Base-by-base conservation (phyloP, 2,888 invertebrate genomes). In the Venusia cambrica region DNA sequence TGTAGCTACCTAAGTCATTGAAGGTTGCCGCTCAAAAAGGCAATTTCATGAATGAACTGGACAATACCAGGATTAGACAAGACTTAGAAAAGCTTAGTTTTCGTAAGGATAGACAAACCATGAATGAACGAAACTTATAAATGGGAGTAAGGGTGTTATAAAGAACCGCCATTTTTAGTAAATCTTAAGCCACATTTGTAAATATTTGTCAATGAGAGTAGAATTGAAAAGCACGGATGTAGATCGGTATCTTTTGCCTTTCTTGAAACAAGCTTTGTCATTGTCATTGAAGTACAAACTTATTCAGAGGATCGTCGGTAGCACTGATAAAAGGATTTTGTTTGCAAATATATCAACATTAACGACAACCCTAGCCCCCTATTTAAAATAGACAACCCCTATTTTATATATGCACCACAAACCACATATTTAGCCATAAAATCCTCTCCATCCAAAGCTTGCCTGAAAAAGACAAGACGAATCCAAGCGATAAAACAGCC, bases 121-220 rank as follows among this genome's bases (percentile, higher is more conserved):
- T 20, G 20, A 17, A 6, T n/a, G 17, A 20, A 29, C 7, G 17
- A 61, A 60, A 25, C 31, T 47, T 44, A 52, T 56, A 48, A 53
- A 56, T 59, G 54, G 51, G 54, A 35, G 44, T 39, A 32, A 32
- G 50, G 48, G n/a, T n/a, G n/a, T n/a, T n/a, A n/a, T n/a, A n/a
- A n/a, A n/a, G 41, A 45, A 38, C 48, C 48, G 37, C 33, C 31
- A 26, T 45, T 47, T 45, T 41, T 44, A n/a, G 41, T 44, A 47
- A 48, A 38, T 42, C 37, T 64, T 73, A 74, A 64, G 52, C 72
- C 48, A 57, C 68, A 65, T 67, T 77, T 73, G 71, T 73, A 74
- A 78, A 78, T 77, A 74, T 77, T 76, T 78, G 68, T 74, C 67
- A 77, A 78, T 74, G 73, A 68, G 16, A 26, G 7, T 17, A 29